Conservation (phyloP, 2,113 vertebrate genomes). For the Macquaria ambigua region DNA sequence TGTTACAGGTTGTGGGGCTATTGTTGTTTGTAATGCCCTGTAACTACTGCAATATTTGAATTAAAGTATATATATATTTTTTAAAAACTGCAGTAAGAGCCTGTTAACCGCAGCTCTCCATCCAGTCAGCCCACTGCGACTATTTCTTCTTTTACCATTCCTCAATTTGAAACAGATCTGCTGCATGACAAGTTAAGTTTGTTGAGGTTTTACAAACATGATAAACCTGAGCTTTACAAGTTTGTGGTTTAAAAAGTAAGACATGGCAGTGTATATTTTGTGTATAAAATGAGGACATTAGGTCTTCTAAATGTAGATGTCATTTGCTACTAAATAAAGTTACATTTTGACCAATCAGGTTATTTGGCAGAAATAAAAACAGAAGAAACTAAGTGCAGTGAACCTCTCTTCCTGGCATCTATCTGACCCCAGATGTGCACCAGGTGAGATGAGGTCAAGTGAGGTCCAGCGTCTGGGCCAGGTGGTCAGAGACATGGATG, state of each 20-base stretch:
- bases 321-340: neutral
- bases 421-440: slow-evolving; percentile 57
- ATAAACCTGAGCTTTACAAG: neutral
- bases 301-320: too few relatives aligned
- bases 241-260: neutral
- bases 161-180: neutral
- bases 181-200: neutral
- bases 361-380: neutral
- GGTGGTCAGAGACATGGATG: slow-evolving; percentile 82
- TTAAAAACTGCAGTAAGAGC: too few relatives aligned
- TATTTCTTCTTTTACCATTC: neutral
- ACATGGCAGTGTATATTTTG: neutral
- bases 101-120: neutral
- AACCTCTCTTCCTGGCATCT: neutral
- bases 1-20: too few relatives aligned
- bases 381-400: neutral
- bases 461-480: slow-evolving; percentile 77
- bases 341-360: neutral
- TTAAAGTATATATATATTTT: too few relatives aligned
- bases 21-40: too few relatives aligned
- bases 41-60: too few relatives aligned
- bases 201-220: neutral
- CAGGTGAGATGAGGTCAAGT: slow-evolving; percentile 67
- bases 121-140: neutral
- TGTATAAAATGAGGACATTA: too few relatives aligned